Percentiles rank a stretch among this genome's conserved stretches.
These are phyloP conservation scores for Phylloscopus trochiloides DNA, from an alignment of 2,113 vertebrate species.

Conservation along the genomic window DNA sequence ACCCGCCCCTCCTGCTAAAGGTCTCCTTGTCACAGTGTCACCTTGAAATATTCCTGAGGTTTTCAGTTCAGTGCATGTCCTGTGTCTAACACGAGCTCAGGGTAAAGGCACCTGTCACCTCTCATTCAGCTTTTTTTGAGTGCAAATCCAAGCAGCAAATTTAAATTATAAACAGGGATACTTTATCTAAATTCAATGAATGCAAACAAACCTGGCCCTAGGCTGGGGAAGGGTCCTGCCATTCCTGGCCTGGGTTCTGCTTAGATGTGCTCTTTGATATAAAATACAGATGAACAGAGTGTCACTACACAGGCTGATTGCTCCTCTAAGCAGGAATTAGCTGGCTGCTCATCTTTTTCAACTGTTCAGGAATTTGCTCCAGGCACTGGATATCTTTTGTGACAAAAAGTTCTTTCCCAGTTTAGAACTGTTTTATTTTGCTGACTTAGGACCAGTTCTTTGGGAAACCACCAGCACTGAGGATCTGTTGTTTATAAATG, in stretches of 20 bases:
- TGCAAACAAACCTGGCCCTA: background rate
- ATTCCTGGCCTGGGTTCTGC: background rate
- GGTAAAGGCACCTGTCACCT: background rate
- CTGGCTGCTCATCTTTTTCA: background rate
- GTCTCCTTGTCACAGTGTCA: background rate
- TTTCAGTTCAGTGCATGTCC: background rate
- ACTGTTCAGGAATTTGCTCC: background rate
- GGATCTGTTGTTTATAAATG: background rate
- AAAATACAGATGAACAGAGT: background rate
- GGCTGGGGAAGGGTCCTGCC: background rate
- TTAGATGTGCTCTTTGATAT: background rate
- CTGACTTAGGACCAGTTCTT: background rate
- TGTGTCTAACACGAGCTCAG: background rate
- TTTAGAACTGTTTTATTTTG: background rate
- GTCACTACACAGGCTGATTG: background rate
- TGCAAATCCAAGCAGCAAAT: background rate
- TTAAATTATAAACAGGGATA: background rate
- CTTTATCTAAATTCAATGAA: background rate
- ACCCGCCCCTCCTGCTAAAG: background rate
- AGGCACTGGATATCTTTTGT: background rate
- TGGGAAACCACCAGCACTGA: background rate
- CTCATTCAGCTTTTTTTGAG: background rate
- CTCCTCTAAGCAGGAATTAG: background rate
- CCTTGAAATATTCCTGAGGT: background rate
- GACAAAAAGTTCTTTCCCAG: background rate